Evolutionary conservation across 2,113 vertebrate genomes (phyloP), one percentile per base, ranked within the genome.

Genomic region (Asarcornis scutulata): DNA sequence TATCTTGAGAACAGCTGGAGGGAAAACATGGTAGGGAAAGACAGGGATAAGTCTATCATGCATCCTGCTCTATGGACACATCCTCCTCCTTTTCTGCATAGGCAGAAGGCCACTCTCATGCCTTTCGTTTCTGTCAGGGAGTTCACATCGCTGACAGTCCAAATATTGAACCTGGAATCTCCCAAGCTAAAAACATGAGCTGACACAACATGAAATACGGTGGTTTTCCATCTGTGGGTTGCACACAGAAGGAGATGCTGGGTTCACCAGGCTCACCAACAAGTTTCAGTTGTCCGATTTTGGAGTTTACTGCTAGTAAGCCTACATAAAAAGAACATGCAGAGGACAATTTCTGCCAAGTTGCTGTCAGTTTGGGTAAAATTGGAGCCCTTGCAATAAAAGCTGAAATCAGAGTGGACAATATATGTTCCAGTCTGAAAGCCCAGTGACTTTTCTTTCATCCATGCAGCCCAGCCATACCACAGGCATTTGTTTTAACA

Each of bases 401-500:
- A 77, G 9, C n/a, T 77, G 40, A 71, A 89, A 34, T 1, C 59
- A 53, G 60, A 90, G n/a, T 13, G 84, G 72, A 46, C 68, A 60
- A 46, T 44, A 18, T 55, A 64, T 1, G 2, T 63, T 94, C n/a
- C 50, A 92, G 25, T 74, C 42, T 73, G n/a, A 83, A 83, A 85
- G n/a, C 23, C n/a, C 55, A 59, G n/a, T 50, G n/a, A 88, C 67
- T 91, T 72, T 94, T 86, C 59, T 62, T 83, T 62, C 32, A 48
- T 68, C 18, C n/a, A 74, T 94, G 40, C 68, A 80, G 79, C 14
- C 50, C 50, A 46, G 63, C 62, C 72, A 83, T 34, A 83, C 55
- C 60, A 88, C 48, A 88, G 64, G 56, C 38, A 86, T 83, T 85
- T 76, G 76, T 50, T 85, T 89, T 75, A 91, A 90, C 46, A 93